A percentile compares a stretch with the other conserved stretches of the same genome.
Evolutionary conservation across 2,797 vertebrate genomes (phyloP).

Genomic region (Cottoperca gobio): DNA sequence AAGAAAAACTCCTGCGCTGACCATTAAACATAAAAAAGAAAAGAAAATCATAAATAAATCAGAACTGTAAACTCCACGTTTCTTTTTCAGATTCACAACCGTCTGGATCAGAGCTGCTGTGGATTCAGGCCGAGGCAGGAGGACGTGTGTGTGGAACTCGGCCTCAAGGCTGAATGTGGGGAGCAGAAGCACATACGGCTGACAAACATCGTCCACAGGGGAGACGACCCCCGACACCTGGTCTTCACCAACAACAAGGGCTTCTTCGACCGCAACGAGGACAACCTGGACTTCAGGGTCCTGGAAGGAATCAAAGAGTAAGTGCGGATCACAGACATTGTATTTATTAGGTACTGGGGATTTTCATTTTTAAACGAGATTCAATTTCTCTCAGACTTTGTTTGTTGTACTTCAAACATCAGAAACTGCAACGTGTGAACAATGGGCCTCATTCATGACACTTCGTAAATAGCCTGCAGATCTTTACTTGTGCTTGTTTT

Average conservation of each 20-base stretch:
- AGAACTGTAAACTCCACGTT: not conserved
- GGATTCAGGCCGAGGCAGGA: slow-evolving; percentile 93
- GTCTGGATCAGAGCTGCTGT: slow-evolving; percentile 94
- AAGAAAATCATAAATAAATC: not conserved
- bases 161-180: slow-evolving; percentile 81
- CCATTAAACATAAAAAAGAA: not conserved
- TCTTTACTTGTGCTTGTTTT: too few species aligned
- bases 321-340: slow-evolving; percentile 66
- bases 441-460: not conserved
- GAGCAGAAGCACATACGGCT: slow-evolving; percentile 83
- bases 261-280: slow-evolving; percentile 94
- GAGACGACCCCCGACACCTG: slow-evolving; percentile 86
- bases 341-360: not conserved
- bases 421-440: not conserved
- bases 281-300: slow-evolving; percentile 95
- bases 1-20: not conserved
- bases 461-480: not conserved
- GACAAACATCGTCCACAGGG: slow-evolving; percentile 88
- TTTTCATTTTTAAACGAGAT: not conserved
- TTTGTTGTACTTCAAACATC: not conserved
- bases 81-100: slow-evolving; percentile 89
- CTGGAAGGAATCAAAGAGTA: slow-evolving; percentile 95
- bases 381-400: not conserved
- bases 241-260: slow-evolving; percentile 92
- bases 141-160: slow-evolving; percentile 86